These are phyloP conservation scores for Drosophila parvula DNA, from an alignment of 1,140 invertebrate species.

Conservation along the genomic window DNA sequence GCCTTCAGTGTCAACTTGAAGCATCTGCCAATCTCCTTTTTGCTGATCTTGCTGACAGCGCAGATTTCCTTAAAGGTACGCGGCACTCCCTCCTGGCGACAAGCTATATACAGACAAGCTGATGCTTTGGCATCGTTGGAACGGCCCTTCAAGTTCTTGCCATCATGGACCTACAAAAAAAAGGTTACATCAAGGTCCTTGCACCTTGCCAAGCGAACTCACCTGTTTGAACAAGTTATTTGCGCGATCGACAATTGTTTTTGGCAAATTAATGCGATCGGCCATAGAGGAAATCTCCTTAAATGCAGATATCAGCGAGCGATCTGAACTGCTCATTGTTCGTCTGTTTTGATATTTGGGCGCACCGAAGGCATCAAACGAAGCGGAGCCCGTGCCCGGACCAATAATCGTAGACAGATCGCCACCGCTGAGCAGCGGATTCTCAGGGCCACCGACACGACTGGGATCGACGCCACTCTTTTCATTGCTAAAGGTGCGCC, in stretches of 20 bases:
- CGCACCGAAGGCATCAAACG: conserved; percentile 91
- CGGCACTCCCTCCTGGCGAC: conserved; percentile 98
- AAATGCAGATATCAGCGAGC: conserved; percentile 97
- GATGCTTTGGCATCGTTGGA: conserved; percentile 99
- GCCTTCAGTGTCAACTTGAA: conserved; percentile 97
- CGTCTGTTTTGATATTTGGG: conserved; percentile 97
- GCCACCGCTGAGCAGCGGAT: conserved; percentile 96
- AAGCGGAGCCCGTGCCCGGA: conserved; percentile 93
- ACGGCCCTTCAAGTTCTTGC: conserved; percentile 96
- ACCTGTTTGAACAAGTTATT: conserved; percentile 98
- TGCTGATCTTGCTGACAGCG: conserved; percentile 98
- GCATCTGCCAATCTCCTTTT: conserved; percentile 99
- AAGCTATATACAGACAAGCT: conserved; percentile 99
- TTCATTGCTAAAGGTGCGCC: conserved; percentile 99
- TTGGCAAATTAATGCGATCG: conserved; percentile 98
- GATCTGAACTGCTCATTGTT: conserved; percentile 96
- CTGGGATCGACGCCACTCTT: conserved; percentile 98
- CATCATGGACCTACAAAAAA: conserved; percentile 92
- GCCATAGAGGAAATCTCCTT: conserved; percentile 99
- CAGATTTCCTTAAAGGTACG: conserved; percentile 99
- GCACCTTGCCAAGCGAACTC: neutral
- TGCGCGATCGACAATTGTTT: conserved; percentile 97
- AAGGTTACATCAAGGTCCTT: neutral
- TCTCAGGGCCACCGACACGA: conserved; percentile 98
- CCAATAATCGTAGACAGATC: conserved; percentile 99